Conservation (phyloP, 2,888 invertebrate species). For the Drosophila meridiana region DNA sequence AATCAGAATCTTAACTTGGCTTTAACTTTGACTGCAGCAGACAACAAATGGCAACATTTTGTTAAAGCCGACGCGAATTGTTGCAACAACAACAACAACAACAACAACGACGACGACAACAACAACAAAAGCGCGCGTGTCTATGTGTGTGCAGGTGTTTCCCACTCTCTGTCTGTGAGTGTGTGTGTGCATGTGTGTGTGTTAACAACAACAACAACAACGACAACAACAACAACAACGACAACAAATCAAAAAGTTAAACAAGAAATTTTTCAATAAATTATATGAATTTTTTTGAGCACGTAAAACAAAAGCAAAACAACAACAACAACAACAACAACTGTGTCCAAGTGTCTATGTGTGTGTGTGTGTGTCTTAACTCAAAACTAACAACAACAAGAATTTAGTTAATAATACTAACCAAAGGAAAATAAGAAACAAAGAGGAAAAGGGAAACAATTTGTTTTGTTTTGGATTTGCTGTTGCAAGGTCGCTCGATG, state of each 20-base stretch:
- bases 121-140: conserved; percentile 14
- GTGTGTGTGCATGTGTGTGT: conserved; percentile 19
- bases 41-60: conserved; percentile 43
- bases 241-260: conserved; percentile 47
- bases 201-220: conserved; percentile 17
- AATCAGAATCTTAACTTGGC: conserved; percentile 30
- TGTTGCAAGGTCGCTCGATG: conserved; percentile 29
- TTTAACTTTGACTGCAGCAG: conserved; percentile 20
- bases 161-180: conserved; percentile 14
- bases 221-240: conserved; percentile 14
- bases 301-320: conserved; percentile 56
- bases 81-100: conserved; percentile 40
- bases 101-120: conserved; percentile 37
- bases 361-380: conserved; percentile 18
- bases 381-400: conserved; percentile 25
- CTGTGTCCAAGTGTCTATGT: conserved; percentile 7
- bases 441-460: conserved; percentile 1
- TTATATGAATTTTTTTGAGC: conserved; percentile 69
- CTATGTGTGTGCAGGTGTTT: conserved; percentile 9
- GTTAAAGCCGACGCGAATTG: conserved; percentile 53
- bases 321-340: conserved; percentile 12
- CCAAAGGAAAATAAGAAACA: neutral
- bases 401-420: conserved; percentile 14
- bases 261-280: conserved; percentile 22
- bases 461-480: neutral